Percentiles rank a stretch among this genome's conserved stretches.
phyloP scores from a whole-genome alignment of 2,888 invertebrate species.

The Dioctria linearis region DNA sequence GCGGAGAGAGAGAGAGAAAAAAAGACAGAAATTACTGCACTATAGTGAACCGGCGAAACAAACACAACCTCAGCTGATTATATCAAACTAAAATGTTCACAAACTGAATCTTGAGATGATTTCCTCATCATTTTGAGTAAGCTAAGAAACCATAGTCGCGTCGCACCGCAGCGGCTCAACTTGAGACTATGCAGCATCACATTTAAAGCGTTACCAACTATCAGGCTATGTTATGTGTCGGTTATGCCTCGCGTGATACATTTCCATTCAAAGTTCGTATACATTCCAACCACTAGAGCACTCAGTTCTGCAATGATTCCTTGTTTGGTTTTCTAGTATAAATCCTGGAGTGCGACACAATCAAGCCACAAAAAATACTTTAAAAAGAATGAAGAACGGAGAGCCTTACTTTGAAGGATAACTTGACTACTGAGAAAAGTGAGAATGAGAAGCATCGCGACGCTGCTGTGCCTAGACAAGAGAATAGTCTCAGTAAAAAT shows the following conservation, averaged over 20 bases:
- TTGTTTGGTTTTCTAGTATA: conserved; percentile 24
- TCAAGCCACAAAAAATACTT: conserved; percentile 5
- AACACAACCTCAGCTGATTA: conserved; percentile 50
- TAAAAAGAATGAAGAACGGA: conserved; percentile 22
- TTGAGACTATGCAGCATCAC: too few relatives aligned
- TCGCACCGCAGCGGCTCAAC: too few relatives aligned
- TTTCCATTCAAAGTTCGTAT: neutral
- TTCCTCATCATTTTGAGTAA: too few relatives aligned
- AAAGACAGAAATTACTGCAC: neutral
- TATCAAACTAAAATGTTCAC: neutral
- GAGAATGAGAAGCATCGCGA: neutral
- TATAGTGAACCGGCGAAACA: conserved; percentile 47
- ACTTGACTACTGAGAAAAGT: neutral
- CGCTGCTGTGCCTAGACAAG: conserved; percentile 3
- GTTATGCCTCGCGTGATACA: neutral
- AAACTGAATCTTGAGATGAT: too few relatives aligned
- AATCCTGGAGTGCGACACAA: conserved; percentile 32
- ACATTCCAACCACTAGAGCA: conserved; percentile 24
- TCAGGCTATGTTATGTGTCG: too few relatives aligned
- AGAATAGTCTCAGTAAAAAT: conserved; percentile 11
- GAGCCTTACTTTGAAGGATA: conserved; percentile 4
- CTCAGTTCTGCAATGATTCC: conserved; percentile 27
- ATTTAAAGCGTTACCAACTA: too few relatives aligned
- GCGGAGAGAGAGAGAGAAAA: conserved; percentile 7
- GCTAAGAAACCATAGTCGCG: too few relatives aligned